Conservation (phyloP, 2,888 invertebrate species). For the Acrobasis consociella region DNA sequence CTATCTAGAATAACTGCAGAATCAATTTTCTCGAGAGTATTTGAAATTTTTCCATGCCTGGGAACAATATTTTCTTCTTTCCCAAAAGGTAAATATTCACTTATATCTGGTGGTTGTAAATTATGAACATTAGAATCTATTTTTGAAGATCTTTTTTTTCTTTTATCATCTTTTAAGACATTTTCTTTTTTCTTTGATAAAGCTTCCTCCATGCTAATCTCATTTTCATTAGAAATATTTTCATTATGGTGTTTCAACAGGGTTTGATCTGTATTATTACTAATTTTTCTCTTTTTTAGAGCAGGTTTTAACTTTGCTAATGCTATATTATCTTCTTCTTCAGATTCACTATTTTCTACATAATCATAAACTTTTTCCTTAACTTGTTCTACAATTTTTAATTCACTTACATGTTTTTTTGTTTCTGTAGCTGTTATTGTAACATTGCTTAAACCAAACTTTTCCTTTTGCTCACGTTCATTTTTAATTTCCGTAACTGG, state of each 20-base stretch:
- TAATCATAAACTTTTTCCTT: conserved; percentile 74
- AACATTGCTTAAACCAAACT: conserved; percentile 70
- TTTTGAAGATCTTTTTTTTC: conserved; percentile 32
- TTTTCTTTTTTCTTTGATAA: conserved; percentile 27
- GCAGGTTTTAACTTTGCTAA: conserved; percentile 78
- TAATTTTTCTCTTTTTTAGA: conserved; percentile 79
- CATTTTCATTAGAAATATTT: conserved; percentile 24
- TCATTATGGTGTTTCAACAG: conserved; percentile 26
- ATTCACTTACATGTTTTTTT: conserved; percentile 62
- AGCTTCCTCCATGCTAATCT: conserved; percentile 28
- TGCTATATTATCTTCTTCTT: conserved; percentile 70
- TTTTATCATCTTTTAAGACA: conserved; percentile 28
- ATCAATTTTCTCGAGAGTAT: conserved; percentile 43
- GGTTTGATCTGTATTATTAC: conserved; percentile 22
- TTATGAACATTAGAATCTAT: conserved; percentile 41
- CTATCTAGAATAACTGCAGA: conserved; percentile 29
- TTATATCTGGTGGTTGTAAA: conserved; percentile 67
- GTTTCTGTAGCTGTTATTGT: conserved; percentile 40
- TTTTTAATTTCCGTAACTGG: conserved; percentile 38
- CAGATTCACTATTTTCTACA: conserved; percentile 89
- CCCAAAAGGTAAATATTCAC: conserved; percentile 70
- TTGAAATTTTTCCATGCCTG: conserved; percentile 54
- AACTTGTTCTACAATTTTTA: conserved; percentile 42
- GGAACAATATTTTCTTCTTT: conserved; percentile 63
- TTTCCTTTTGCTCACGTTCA: conserved; percentile 33